A percentile compares a stretch with the other conserved stretches of the same genome.
These are phyloP conservation scores for Eufriesea mexicana DNA, from an alignment of 1,140 invertebrate genomes.

Conservation along the genomic window DNA sequence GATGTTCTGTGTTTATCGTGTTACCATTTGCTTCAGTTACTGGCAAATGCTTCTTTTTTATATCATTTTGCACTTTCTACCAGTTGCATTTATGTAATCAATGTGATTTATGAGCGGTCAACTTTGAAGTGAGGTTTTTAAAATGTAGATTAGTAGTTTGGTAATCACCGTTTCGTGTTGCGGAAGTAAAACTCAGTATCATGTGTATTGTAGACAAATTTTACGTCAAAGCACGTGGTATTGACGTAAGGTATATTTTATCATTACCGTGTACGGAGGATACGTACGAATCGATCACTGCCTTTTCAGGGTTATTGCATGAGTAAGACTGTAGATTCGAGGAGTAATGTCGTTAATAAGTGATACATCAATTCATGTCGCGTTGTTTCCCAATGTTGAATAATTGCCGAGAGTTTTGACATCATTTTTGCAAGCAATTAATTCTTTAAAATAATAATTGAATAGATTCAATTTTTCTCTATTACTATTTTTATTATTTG, in stretches of 20 bases:
- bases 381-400: too few species aligned
- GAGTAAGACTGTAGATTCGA: background rate
- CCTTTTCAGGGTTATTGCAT: constrained; percentile 25
- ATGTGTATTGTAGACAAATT: background rate
- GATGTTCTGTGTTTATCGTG: background rate
- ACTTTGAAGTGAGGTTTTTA: too few species aligned
- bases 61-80: background rate
- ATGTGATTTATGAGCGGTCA: too few species aligned
- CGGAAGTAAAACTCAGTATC: background rate
- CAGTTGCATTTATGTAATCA: background rate
- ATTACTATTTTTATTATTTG: background rate
- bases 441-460: background rate
- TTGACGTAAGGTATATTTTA: constrained; percentile 7
- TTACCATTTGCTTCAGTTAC: background rate
- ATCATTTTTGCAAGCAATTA: background rate
- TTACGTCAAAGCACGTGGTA: constrained; percentile 2
- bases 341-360: background rate
- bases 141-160: background rate
- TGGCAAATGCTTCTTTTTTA: background rate
- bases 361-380: background rate
- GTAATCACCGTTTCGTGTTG: background rate
- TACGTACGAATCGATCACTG: constrained; percentile 19
- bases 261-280: background rate
- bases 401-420: background rate
- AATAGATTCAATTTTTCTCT: background rate